Percentiles rank a stretch among this genome's conserved stretches.
These are phyloP conservation scores for Pseudomyrmex concolor DNA, from an alignment of 1,140 invertebrate genomes.

Conservation along the genomic window DNA sequence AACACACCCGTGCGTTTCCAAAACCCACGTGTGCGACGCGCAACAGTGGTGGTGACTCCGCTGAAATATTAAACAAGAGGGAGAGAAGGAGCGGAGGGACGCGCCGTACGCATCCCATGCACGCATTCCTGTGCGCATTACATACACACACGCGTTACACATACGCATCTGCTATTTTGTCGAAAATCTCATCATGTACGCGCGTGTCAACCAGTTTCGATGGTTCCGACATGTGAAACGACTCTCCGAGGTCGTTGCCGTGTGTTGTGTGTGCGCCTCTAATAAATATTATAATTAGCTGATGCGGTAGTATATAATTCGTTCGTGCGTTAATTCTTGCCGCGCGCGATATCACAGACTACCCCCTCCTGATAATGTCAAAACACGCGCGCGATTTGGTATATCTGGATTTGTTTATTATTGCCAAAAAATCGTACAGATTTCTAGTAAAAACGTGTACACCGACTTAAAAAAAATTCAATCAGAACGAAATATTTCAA, in stretches of 20 bases:
- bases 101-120: slow-evolving; percentile 31
- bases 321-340: slow-evolving; percentile 61
- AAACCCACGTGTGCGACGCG: slow-evolving; percentile 30
- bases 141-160: background rate
- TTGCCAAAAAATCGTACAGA: too few species aligned
- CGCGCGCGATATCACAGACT: background rate
- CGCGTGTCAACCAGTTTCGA: slow-evolving; percentile 64
- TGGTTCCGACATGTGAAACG: slow-evolving; percentile 23
- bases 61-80: slow-evolving; percentile 81
- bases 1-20: slow-evolving; percentile 59
- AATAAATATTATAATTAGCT: slow-evolving; percentile 80
- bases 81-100: slow-evolving; percentile 33
- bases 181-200: slow-evolving; percentile 41
- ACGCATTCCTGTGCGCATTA: slow-evolving; percentile 5
- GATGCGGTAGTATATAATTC: slow-evolving; percentile 68
- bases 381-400: slow-evolving; percentile 6
- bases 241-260: slow-evolving; percentile 17
- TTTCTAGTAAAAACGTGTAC: background rate
- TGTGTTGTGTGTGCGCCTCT: background rate
- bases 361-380: slow-evolving; percentile 40
- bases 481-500: background rate
- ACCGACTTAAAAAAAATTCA: background rate
- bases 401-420: background rate
- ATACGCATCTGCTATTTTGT: slow-evolving; percentile 55
- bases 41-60: slow-evolving; percentile 56